Conservation (phyloP, 2,113 vertebrate genomes). For the Eupsittula cactorum region DNA sequence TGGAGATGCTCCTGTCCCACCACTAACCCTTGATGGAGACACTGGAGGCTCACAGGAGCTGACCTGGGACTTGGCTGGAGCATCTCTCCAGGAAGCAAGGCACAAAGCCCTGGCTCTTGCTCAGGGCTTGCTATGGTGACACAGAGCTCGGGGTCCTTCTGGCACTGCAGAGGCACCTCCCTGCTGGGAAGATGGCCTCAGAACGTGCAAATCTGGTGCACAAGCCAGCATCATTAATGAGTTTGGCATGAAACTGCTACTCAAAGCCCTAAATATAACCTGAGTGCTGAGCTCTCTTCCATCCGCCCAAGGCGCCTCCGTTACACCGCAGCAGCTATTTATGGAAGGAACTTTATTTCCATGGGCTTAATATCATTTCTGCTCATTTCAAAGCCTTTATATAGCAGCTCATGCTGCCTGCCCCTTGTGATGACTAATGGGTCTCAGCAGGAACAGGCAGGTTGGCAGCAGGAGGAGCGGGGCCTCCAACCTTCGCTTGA, state of each 20-base stretch:
- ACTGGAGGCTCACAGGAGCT: not conserved
- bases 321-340: conserved; percentile 60
- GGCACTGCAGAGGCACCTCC: not conserved
- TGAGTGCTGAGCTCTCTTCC: conserved; percentile 25
- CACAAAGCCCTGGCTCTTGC: not conserved
- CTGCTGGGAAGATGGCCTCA: not conserved
- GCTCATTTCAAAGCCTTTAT: conserved; percentile 59
- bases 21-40: not conserved
- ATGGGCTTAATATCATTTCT: conserved; percentile 54
- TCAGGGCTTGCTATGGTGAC: not conserved
- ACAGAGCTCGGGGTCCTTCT: not conserved
- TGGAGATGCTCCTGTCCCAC: not conserved
- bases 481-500: not conserved
- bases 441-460: conserved; percentile 34
- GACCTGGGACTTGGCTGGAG: fast-evolving
- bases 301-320: conserved; percentile 16
- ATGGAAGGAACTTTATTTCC: conserved; percentile 63
- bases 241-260: conserved; percentile 37
- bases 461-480: not conserved
- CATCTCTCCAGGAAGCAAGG: fast-evolving
- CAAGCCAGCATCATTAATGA: conserved; percentile 56
- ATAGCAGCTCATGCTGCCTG: not conserved
- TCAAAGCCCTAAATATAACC: conserved; percentile 71
- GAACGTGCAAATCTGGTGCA: conserved; percentile 41
- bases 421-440: conserved; percentile 35